These are phyloP conservation scores for Drosophila acutilabella DNA, from an alignment of 2,888 invertebrate genomes.

Conservation along the genomic window DNA sequence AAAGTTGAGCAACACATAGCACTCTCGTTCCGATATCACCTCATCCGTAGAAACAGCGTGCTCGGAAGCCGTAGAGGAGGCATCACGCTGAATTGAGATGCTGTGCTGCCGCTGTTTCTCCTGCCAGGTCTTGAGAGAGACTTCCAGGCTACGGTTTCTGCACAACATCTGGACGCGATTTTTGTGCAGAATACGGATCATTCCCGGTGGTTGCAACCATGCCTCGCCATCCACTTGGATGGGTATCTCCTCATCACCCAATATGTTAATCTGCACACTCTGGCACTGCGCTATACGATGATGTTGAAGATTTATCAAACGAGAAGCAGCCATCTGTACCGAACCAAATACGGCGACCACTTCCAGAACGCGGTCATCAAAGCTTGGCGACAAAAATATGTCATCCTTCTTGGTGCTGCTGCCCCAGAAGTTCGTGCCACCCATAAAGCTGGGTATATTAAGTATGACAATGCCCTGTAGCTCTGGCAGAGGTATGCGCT, in stretches of 20 bases:
- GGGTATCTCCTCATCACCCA: slow-evolving; percentile 96
- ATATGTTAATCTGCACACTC: slow-evolving; percentile 97
- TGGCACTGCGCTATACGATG: slow-evolving; percentile 99
- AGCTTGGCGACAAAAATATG: slow-evolving; percentile 95
- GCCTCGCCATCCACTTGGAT: slow-evolving; percentile 99
- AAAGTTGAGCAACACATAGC: slow-evolving; percentile 88
- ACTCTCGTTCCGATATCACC: slow-evolving; percentile 85
- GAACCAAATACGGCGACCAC: slow-evolving; percentile 99
- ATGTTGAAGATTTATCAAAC: slow-evolving; percentile 97
- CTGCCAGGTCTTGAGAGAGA: slow-evolving; percentile 94
- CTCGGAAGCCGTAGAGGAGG: slow-evolving; percentile 85
- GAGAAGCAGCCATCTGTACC: slow-evolving; percentile 98
- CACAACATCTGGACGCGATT: slow-evolving; percentile 98
- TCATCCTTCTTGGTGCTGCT: slow-evolving; percentile 96
- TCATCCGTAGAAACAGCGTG: slow-evolving; percentile 84
- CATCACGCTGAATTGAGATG: slow-evolving; percentile 85
- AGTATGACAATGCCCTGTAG: slow-evolving; percentile 98
- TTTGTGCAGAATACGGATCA: slow-evolving; percentile 97
- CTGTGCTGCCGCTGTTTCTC: slow-evolving; percentile 90
- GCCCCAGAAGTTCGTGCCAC: slow-evolving; percentile 99
- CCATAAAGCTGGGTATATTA: slow-evolving; percentile 99
- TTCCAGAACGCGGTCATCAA: slow-evolving; percentile 98
- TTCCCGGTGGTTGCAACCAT: slow-evolving; percentile 98
- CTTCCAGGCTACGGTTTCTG: slow-evolving; percentile 95
- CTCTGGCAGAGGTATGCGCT: slow-evolving; percentile 96